phyloP scores from a whole-genome alignment of 1,140 invertebrate species.

The Phymastichus coffea region DNA sequence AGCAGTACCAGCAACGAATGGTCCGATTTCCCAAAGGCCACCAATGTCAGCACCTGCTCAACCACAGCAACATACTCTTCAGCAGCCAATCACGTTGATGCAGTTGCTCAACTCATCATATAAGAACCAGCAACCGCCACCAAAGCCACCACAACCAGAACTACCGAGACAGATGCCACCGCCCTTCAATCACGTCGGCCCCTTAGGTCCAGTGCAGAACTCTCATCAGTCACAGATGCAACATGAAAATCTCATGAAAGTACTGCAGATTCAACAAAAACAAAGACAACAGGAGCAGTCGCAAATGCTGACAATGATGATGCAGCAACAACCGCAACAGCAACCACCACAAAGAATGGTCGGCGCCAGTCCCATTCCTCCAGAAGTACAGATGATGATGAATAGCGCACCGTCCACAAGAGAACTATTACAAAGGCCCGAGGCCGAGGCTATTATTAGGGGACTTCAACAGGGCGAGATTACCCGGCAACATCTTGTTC shows the following conservation, averaged over 20 bases:
- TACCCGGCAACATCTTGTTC: constrained; percentile 70
- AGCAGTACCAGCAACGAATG: constrained; percentile 62
- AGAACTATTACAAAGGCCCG: constrained; percentile 69
- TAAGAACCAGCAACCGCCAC: constrained; percentile 39
- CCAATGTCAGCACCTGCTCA: constrained; percentile 28
- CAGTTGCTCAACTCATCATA: constrained; percentile 51
- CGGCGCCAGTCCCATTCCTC: constrained; percentile 57
- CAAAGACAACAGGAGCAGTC: constrained; percentile 37
- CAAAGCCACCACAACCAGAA: constrained; percentile 37
- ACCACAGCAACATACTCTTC: constrained; percentile 26
- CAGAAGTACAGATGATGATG: constrained; percentile 59
- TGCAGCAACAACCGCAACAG: constrained; percentile 46
- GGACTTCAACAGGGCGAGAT: constrained; percentile 74
- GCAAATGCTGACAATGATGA: constrained; percentile 51
- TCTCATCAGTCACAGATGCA: constrained; percentile 56
- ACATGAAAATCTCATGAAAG: constrained; percentile 57
- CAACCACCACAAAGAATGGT: constrained; percentile 50
- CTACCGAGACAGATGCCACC: constrained; percentile 35
- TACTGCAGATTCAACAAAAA: constrained; percentile 55
- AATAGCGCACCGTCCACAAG: constrained; percentile 55
- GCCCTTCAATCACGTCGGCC: constrained; percentile 48
- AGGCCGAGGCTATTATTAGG: constrained; percentile 72
- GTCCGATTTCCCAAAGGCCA: constrained; percentile 55
- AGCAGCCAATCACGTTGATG: constrained; percentile 62
- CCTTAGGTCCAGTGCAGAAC: constrained; percentile 50